Conservation (phyloP, 2,797 vertebrate genomes). For the Merluccius polli region DNA sequence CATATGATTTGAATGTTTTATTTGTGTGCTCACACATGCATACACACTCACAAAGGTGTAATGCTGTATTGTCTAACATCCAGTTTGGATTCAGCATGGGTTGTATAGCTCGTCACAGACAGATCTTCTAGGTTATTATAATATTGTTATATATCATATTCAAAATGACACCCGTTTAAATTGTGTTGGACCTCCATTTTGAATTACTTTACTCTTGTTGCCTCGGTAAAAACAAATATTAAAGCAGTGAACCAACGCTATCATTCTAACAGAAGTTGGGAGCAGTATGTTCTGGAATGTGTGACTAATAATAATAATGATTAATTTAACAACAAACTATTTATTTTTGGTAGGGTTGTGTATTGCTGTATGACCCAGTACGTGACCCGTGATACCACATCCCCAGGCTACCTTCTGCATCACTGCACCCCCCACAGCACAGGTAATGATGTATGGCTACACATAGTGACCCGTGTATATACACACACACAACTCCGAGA, state of each 20-base stretch:
- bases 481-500: not conserved
- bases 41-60: not conserved
- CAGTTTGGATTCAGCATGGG: not conserved
- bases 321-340: not conserved
- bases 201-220: not conserved
- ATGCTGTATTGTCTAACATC: not conserved
- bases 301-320: not conserved
- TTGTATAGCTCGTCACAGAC: not conserved
- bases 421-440: constrained; percentile 33
- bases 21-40: not conserved
- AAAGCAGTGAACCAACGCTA: not conserved
- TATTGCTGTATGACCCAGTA: constrained; percentile 18
- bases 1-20: not conserved
- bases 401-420: constrained; percentile 19
- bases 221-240: not conserved
- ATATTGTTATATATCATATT: not conserved
- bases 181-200: not conserved
- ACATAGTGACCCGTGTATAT: not conserved
- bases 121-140: not conserved
- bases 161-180: not conserved
- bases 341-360: constrained; percentile 6
- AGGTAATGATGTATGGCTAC: constrained; percentile 38
- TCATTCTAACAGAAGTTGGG: not conserved
- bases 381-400: constrained; percentile 22
- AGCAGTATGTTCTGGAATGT: not conserved